Conservation (phyloP, 2,797 vertebrate species). For the Microctenopoma lineatum region DNA sequence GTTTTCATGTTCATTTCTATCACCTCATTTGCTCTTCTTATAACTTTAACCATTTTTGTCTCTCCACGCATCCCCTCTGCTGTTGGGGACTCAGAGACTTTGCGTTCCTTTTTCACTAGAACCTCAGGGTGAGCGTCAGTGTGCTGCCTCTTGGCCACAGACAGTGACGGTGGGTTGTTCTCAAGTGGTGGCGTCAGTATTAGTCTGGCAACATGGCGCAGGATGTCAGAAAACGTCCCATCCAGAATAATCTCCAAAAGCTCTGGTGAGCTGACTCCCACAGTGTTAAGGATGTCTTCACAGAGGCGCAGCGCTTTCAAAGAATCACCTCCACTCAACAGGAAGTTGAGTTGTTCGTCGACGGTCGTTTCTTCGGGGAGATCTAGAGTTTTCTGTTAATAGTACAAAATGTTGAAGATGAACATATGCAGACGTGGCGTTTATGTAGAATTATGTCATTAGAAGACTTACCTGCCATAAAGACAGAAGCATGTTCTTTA, state of each 20-base stretch:
- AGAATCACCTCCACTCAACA: slow-evolving; percentile 93
- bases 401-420: neutral
- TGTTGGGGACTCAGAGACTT: neutral
- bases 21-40: slow-evolving; percentile 73
- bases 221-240: slow-evolving; percentile 83
- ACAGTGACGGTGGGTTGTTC: slow-evolving; percentile 8
- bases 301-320: slow-evolving; percentile 87
- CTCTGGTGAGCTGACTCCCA: slow-evolving; percentile 79
- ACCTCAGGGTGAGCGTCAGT: neutral
- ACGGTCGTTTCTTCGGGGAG: slow-evolving; percentile 76
- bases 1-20: slow-evolving; percentile 22
- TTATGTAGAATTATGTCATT: neutral
- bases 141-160: slow-evolving; percentile 39
- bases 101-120: slow-evolving; percentile 57
- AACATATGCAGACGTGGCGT: neutral
- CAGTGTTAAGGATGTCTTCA: slow-evolving; percentile 83
- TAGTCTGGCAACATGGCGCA: slow-evolving; percentile 75
- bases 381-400: slow-evolving; percentile 83
- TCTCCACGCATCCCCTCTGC: slow-evolving; percentile 7
- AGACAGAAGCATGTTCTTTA: slow-evolving; percentile 84
- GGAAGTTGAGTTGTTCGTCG: slow-evolving; percentile 85
- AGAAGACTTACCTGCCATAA: slow-evolving; percentile 89
- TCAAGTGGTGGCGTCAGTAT: slow-evolving; percentile 40
- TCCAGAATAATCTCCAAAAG: slow-evolving; percentile 91
- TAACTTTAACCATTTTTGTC: slow-evolving; percentile 43